phyloP scores from a whole-genome alignment of 2,888 invertebrate species.

The Aspidapion aeneum region DNA sequence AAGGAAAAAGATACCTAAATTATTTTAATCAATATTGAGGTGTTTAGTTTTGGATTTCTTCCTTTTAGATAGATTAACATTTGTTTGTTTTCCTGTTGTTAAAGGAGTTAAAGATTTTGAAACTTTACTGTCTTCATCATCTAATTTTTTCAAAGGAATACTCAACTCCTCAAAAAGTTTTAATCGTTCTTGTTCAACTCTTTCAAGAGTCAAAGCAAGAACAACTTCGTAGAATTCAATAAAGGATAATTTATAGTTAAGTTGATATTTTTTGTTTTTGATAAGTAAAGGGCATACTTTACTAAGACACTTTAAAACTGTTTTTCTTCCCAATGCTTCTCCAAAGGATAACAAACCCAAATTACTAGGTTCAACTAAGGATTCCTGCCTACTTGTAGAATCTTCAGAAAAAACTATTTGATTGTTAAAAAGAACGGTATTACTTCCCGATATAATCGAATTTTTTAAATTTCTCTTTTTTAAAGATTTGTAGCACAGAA shows the following conservation, averaged over 20 bases:
- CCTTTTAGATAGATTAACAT: background rate
- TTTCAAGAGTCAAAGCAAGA: slow-evolving; percentile 43
- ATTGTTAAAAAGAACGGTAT: slow-evolving; percentile 15
- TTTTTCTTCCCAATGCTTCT: slow-evolving; percentile 35
- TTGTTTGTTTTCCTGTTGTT: no score
- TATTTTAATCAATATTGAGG: background rate
- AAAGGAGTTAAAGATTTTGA: background rate
- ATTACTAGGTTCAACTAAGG: background rate
- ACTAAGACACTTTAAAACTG: slow-evolving; percentile 38
- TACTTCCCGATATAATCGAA: slow-evolving; percentile 7
- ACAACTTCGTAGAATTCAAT: slow-evolving; percentile 60
- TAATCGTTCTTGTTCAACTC: slow-evolving; percentile 23
- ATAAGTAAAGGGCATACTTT: slow-evolving; percentile 51
- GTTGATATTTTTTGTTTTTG: slow-evolving; percentile 46
- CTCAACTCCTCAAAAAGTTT: background rate
- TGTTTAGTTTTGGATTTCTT: background rate
- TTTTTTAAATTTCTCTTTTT: slow-evolving; percentile 5
- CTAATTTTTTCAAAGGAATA: background rate
- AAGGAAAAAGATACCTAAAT: background rate
- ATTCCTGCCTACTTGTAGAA: background rate
- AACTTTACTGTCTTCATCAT: background rate
- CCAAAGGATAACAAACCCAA: background rate
- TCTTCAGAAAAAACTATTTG: slow-evolving; percentile 10
- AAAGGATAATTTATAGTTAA: slow-evolving; percentile 55
- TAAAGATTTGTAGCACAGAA: slow-evolving; percentile 27